Evolutionary conservation across 2,888 invertebrate genomes (phyloP).

Genomic region (Pteria penguin): DNA sequence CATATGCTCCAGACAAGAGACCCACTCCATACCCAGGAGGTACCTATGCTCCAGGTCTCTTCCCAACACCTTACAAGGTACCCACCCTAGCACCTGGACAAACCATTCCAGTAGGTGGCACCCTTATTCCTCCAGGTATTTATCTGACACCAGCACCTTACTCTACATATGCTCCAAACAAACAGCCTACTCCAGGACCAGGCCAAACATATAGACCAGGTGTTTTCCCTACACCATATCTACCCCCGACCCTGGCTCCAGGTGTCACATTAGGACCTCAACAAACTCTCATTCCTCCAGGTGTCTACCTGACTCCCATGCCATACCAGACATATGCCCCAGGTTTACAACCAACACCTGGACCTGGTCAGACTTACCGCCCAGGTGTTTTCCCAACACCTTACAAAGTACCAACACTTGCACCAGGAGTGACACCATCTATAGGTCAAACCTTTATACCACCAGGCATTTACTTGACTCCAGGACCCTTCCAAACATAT

Average conservation of each 20-base stretch:
- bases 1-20: conserved; percentile 51
- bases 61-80: conserved; percentile 55
- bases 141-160: conserved; percentile 34
- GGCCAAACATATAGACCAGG: conserved; percentile 46
- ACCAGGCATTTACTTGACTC: conserved; percentile 34
- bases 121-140: conserved; percentile 30
- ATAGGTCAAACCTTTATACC: conserved; percentile 32
- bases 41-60: conserved; percentile 48
- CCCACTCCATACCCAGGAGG: conserved; percentile 33
- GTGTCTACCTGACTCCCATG: conserved; percentile 32
- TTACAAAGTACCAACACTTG: conserved; percentile 45
- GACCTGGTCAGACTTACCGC: conserved; percentile 53
- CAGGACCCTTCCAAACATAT: conserved; percentile 34
- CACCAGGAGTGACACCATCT: conserved; percentile 50
- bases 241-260: conserved; percentile 50
- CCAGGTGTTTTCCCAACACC: conserved; percentile 42
- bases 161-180: conserved; percentile 52
- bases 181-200: conserved; percentile 35
- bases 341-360: conserved; percentile 51
- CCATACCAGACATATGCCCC: conserved; percentile 56
- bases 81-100: conserved; percentile 52
- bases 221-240: conserved; percentile 55
- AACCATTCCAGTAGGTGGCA: conserved; percentile 31
- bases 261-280: conserved; percentile 41
- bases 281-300: conserved; percentile 32